These are phyloP conservation scores for Procavia capensis DNA, from an alignment of 2,113 vertebrate genomes.

Conservation along the genomic window DNA sequence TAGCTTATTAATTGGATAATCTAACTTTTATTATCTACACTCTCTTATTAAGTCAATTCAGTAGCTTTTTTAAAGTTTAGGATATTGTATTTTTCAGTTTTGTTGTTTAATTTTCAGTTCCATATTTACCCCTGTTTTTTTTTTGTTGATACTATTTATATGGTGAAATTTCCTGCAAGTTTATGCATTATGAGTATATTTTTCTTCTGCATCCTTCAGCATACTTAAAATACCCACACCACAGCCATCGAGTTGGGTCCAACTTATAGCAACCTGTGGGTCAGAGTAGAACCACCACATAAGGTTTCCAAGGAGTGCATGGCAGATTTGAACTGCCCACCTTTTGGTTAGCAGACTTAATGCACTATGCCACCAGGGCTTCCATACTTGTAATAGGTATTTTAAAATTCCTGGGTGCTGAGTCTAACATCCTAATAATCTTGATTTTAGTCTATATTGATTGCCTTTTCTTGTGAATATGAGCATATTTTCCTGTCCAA, in stretches of 20 bases:
- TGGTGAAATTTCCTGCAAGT: conserved; percentile 11
- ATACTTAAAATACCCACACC: too few relatives aligned
- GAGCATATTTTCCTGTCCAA: not conserved
- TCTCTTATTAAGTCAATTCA: conserved; percentile 7
- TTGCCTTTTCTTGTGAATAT: conserved; percentile 13
- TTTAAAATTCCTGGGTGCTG: not conserved
- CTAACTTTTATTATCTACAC: not conserved
- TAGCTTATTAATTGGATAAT: not conserved
- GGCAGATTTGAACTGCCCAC: too few relatives aligned
- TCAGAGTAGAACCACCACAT: too few relatives aligned
- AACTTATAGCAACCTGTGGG: too few relatives aligned
- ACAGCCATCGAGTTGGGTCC: too few relatives aligned
- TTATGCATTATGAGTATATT: not conserved
- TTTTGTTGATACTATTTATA: not conserved
- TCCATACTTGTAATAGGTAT: not conserved
- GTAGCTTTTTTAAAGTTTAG: not conserved
- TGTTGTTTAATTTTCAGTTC: not conserved
- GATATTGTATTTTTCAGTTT: not conserved
- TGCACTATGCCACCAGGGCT: too few relatives aligned
- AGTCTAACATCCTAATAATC: not conserved
- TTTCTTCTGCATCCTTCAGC: not conserved
- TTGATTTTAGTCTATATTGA: not conserved
- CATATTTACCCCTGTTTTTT: not conserved
- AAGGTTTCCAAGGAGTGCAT: too few relatives aligned
- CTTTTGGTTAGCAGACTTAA: too few relatives aligned